Percentiles rank a stretch among this genome's conserved stretches.
phyloP scores from a whole-genome alignment of 2,888 invertebrate species.

The Epiblema foenella region DNA sequence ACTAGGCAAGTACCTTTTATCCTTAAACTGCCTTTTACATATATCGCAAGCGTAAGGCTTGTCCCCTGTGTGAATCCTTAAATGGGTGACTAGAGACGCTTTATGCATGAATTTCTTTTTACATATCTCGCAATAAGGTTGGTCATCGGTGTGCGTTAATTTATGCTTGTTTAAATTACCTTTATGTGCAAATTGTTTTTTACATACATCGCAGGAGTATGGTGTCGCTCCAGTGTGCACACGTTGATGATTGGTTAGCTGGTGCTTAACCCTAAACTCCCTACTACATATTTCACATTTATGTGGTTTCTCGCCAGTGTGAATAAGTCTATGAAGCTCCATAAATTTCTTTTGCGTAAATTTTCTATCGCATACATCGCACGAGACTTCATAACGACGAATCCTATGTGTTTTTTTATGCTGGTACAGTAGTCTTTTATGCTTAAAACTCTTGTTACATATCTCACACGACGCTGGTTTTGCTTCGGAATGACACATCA shows the following conservation, averaged over 20 bases:
- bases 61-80: slow-evolving; percentile 12
- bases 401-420: slow-evolving; percentile 3
- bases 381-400: neutral
- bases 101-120: slow-evolving; percentile 10
- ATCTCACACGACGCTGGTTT: neutral
- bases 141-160: neutral
- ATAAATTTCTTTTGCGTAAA: neutral
- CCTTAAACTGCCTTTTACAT: slow-evolving; percentile 3
- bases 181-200: slow-evolving; percentile 2
- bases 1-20: slow-evolving; percentile 15
- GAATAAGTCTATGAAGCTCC: neutral
- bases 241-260: neutral
- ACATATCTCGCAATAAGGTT: slow-evolving; percentile 18
- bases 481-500: neutral
- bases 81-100: neutral
- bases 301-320: slow-evolving; percentile 4
- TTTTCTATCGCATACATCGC: neutral
- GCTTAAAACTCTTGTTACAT: neutral
- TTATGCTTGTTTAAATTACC: slow-evolving; percentile 1
- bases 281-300: slow-evolving; percentile 1
- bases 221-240: slow-evolving; percentile 11
- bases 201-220: slow-evolving; percentile 1
- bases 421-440: neutral
- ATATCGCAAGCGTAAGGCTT: slow-evolving; percentile 12
- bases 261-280: neutral